Evolutionary conservation across 2,888 invertebrate genomes (phyloP).

Genomic region (Thecophora atra): DNA sequence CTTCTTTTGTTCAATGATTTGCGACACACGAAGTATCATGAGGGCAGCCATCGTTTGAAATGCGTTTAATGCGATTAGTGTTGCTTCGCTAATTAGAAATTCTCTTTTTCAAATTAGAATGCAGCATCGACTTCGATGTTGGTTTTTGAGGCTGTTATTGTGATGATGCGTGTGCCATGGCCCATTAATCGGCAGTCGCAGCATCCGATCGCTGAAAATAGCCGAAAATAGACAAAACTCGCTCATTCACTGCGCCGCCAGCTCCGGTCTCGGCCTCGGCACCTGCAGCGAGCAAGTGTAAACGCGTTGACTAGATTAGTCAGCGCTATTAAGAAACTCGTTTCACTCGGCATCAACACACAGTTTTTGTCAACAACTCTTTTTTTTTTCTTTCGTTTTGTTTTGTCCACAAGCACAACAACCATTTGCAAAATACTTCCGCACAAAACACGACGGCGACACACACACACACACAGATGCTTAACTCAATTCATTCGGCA

Average conservation of each 20-base stretch:
- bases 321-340: constrained; percentile 23
- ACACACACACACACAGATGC: no score
- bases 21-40: no score
- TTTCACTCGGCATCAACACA: constrained; percentile 50
- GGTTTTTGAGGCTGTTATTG: no score
- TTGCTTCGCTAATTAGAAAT: no score
- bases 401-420: no score
- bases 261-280: neutral
- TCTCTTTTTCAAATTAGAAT: no score
- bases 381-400: neutral
- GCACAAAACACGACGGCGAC: constrained; percentile 32
- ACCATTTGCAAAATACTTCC: constrained; percentile 43
- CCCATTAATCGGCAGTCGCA: neutral
- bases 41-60: no score
- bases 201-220: neutral
- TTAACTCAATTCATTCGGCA: neutral
- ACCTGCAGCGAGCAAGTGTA: neutral
- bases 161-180: no score
- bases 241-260: no score
- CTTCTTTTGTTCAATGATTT: neutral
- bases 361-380: constrained; percentile 37
- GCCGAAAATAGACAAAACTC: no score
- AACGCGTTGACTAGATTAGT: constrained; percentile 26
- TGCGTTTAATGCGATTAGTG: no score
- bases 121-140: no score